Evolutionary conservation across 2,888 invertebrate genomes (phyloP), one percentile per base, ranked within the genome.

Genomic region (Heliconius ethilla): DNA sequence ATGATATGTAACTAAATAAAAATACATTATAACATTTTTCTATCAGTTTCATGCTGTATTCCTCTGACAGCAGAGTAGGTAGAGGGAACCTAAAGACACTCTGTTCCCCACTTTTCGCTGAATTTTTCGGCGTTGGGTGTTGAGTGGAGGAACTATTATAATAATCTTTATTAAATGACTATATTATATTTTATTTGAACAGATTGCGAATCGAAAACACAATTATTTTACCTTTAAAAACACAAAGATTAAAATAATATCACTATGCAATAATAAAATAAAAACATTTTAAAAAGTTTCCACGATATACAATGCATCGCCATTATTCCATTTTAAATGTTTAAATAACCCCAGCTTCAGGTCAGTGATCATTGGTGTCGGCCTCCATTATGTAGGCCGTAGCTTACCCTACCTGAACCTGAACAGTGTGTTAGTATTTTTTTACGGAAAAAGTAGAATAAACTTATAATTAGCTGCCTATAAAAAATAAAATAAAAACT

Each of bases 311-410:
- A 74, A 65, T 65, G 27, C 45, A 13, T 27, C 74, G 63, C 63
- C 22, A 65, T 74, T 74, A 74, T 29, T 15, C 40, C 22, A 59
- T 74, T 74, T 77, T 74, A 74, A 77, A 77, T 74, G 63, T 77
- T 74, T 74, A 77, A 77, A 74, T 67, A 77, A 77, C 55, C 69
- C 72, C 72, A 77, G 77, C 67, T 74, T 67, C 77, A 67, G 77
- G 77, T 77, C 77, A 77, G 18, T 62, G 77, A 67, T 67, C 66
- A 77, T 77, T 74, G 67, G 62, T 77, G 77, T 51, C 77, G 73
- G 51, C 63, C 62, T 67, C 73, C 45, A 74, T 77, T 74, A 74
- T 62, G 45, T 59, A 67, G 62, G 74, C 33, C 62, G 59, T 77
- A 67, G 45, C 37, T 67, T 69, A 74, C 77, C 67, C 37, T 74